Percentiles rank a stretch among this genome's conserved stretches.
Evolutionary conservation across 1,140 invertebrate species (phyloP).

Genomic region (Tachypleus tridentatus): DNA sequence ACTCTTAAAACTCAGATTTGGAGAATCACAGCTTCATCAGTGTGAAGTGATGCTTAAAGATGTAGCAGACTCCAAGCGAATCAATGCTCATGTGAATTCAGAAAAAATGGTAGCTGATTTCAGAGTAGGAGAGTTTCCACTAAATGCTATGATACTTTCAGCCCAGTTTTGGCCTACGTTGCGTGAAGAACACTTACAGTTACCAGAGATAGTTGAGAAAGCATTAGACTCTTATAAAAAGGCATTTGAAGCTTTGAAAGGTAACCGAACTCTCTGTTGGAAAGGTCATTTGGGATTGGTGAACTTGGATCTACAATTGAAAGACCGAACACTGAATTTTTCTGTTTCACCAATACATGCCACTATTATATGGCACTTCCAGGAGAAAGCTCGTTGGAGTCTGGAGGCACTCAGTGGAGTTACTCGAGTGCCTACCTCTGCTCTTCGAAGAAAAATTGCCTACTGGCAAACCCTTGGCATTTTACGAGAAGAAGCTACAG

Average conservation of each 20-base stretch:
- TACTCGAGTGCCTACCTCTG: conserved; percentile 70
- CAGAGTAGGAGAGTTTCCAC: conserved; percentile 42
- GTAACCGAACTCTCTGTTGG: conserved; percentile 86
- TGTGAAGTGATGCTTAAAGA: conserved; percentile 99
- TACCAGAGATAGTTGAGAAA: conserved; percentile 65
- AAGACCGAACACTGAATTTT: conserved; percentile 63
- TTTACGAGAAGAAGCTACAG: conserved; percentile 56
- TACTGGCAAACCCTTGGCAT: conserved; percentile 76
- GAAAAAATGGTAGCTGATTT: conserved; percentile 31
- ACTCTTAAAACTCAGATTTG: conserved; percentile 86
- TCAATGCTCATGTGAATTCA: conserved; percentile 74
- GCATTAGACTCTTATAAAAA: conserved; percentile 79
- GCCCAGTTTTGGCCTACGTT: conserved; percentile 98
- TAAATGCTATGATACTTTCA: conserved; percentile 79
- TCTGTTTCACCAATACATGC: conserved; percentile 86
- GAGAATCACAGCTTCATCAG: conserved; percentile 86
- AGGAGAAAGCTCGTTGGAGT: conserved; percentile 74
- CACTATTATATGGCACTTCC: conserved; percentile 87
- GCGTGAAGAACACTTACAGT: conserved; percentile 80
- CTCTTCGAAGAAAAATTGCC: conserved; percentile 66
- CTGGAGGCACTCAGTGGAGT: conserved; percentile 68
- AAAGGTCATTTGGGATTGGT: conserved; percentile 85
- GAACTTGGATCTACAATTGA: conserved; percentile 81
- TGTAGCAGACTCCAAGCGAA: conserved; percentile 62
- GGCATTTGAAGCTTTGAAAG: conserved; percentile 84